These are phyloP conservation scores for Lamellibrachia luymesi DNA, from an alignment of 1,140 invertebrate species.

Conservation along the genomic window DNA sequence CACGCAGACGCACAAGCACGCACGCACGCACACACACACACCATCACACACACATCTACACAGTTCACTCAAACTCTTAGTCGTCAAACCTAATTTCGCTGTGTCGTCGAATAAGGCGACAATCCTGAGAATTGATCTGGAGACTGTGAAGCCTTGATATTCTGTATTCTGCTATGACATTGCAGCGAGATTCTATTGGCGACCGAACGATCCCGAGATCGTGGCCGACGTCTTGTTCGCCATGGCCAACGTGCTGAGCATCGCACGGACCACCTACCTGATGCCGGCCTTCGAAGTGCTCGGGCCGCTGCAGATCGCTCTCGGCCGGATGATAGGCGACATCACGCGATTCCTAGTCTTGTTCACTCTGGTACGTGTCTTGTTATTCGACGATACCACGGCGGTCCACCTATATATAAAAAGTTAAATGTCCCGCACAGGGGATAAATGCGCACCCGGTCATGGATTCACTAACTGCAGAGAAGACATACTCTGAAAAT, in stretches of 20 bases:
- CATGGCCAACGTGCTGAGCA: constrained; percentile 56
- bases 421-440: no score
- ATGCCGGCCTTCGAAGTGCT: constrained; percentile 58
- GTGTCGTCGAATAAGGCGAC: not conserved
- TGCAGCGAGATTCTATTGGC: constrained; percentile 55
- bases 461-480: no score
- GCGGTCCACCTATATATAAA: not conserved
- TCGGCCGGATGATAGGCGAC: constrained; percentile 57
- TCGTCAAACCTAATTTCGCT: constrained; percentile 11
- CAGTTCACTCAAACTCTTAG: not conserved
- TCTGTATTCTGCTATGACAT: not conserved
- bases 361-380: constrained; percentile 50
- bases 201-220: constrained; percentile 55
- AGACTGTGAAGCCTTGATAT: not conserved
- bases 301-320: constrained; percentile 56
- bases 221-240: constrained; percentile 56
- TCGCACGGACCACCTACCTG: constrained; percentile 55
- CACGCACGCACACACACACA: not conserved
- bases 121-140: not conserved
- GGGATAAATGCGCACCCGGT: no score
- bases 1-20: not conserved
- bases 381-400: not conserved
- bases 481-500: no score
- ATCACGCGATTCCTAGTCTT: constrained; percentile 56
- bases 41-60: no score